Conservation (phyloP, 1,140 invertebrate genomes). For the Conopomorpha cramerella region DNA sequence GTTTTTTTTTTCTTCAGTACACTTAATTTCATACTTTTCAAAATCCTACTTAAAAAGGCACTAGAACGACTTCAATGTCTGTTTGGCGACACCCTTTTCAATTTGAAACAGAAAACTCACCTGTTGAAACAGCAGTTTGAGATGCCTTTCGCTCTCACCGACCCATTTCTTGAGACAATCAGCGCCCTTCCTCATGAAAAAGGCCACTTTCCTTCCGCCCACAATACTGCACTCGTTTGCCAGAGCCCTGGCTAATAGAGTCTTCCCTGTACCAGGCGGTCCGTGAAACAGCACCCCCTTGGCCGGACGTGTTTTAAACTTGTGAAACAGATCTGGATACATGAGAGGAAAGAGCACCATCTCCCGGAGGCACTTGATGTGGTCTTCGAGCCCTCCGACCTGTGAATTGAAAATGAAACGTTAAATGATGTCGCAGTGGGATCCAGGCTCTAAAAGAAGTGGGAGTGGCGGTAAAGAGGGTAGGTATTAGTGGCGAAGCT, state of each 20-base stretch:
- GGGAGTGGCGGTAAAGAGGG: too few relatives aligned
- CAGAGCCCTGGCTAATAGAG: constrained; percentile 84
- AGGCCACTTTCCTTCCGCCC: constrained; percentile 80
- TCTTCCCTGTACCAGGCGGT: constrained; percentile 86
- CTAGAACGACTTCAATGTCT: too few relatives aligned
- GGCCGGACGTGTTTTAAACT: constrained; percentile 82
- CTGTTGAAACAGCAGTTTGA: constrained; percentile 86
- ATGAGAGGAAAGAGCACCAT: constrained; percentile 88
- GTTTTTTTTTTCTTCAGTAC: too few relatives aligned
- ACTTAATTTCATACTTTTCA: too few relatives aligned
- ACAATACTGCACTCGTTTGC: constrained; percentile 80
- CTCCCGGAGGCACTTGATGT: constrained; percentile 86
- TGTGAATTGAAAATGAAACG: too few relatives aligned
- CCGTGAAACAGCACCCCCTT: constrained; percentile 91
- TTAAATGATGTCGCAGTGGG: too few relatives aligned
- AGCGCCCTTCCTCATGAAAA: constrained; percentile 95
- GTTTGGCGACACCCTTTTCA: too few relatives aligned
- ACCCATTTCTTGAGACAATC: constrained; percentile 93
- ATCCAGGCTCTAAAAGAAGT: too few relatives aligned
- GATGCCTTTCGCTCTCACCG: constrained; percentile 89
- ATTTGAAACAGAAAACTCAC: too few relatives aligned
- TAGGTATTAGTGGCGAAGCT: too few relatives aligned
- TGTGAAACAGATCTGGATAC: constrained; percentile 85
- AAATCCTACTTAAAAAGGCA: too few relatives aligned
- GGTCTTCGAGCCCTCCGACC: constrained; percentile 82